Base-by-base conservation (phyloP, 2,113 vertebrate species). In the Melanotaenia duboulayi region DNA sequence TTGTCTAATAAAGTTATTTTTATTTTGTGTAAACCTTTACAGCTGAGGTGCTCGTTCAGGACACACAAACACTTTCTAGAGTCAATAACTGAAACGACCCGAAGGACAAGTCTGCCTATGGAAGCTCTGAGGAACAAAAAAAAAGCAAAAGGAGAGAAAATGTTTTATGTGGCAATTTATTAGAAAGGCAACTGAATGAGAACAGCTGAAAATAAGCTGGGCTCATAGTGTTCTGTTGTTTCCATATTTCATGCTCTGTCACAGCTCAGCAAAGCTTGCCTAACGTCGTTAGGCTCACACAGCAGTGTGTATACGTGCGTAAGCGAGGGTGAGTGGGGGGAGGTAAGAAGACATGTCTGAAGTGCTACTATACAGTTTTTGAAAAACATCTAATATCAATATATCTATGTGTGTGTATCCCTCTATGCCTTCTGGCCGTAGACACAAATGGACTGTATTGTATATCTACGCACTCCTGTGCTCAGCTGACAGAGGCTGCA, bases 221-320 rank as follows among this genome's bases (percentile, higher is more conserved):
- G 71, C 65, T 82, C 44, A 39, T 60, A 57, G 67, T 66, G 73
- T 71, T 65, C 75, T 85, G 86, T 86, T 86, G 74, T 86, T 89
- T 86, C 73, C 83, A 58, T 78, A 86, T 90, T 87, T 91, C 80
- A 87, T 85, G 82, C 87, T 90, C 80, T 63, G 82, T 86, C 88
- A 92, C 86, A 76, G 84, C 64, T 77, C 84, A 68, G 77, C 81
- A 90, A 84, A 89, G 87, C 86, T 84, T 85, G 89, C 82, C 88
- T 79, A 83, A 91, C 64, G 4, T 71, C 54, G 84, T 90, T 87
- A 85, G 63, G 59, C 80, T 89, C 82, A 89, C 63, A 24, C 71
- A 71, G 77, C 59, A 13, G 68, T 72, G 76, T 79, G 80, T 86
- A 48, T 77, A 58, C 76, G 73, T 87, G 82, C 75, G 70, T 49